phyloP scores from a whole-genome alignment of 92 coral and sea anemone species.

The Pocillopora meandrina region DNA sequence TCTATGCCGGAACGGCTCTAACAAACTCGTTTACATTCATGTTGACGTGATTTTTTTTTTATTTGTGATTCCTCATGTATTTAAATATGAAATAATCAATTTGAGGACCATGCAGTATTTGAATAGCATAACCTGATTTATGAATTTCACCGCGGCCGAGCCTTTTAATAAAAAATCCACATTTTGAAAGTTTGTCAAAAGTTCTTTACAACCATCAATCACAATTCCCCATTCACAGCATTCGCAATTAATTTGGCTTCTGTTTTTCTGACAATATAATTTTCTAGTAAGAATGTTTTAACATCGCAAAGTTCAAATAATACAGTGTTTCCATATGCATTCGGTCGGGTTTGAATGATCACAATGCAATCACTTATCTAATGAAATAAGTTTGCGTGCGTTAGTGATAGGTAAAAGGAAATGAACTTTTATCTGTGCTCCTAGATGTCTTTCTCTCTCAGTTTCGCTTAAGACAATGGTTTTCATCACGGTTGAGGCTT shows the following conservation, averaged over 20 bases:
- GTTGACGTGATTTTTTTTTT: not conserved
- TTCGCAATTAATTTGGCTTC: too few relatives aligned
- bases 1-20: too few relatives aligned
- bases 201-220: not conserved
- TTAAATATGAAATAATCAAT: not conserved
- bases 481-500: slow-evolving; percentile 1
- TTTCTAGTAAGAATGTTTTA: too few relatives aligned
- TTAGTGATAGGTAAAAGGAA: slow-evolving; percentile 7
- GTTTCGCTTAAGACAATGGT: not conserved
- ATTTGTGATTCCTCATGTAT: not conserved
- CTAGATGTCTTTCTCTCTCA: not conserved
- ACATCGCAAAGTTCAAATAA: not conserved
- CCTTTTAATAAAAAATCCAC: not conserved
- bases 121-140: not conserved
- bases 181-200: not conserved
- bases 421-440: not conserved
- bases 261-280: too few relatives aligned
- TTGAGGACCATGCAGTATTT: not conserved
- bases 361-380: not conserved
- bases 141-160: not conserved
- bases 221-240: too few relatives aligned
- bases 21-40: not conserved
- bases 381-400: slow-evolving; percentile 14
- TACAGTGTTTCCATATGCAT: not conserved
- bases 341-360: not conserved